Conservation (phyloP, 2,888 invertebrate genomes). For the Chaetogeoica ovagalla region DNA sequence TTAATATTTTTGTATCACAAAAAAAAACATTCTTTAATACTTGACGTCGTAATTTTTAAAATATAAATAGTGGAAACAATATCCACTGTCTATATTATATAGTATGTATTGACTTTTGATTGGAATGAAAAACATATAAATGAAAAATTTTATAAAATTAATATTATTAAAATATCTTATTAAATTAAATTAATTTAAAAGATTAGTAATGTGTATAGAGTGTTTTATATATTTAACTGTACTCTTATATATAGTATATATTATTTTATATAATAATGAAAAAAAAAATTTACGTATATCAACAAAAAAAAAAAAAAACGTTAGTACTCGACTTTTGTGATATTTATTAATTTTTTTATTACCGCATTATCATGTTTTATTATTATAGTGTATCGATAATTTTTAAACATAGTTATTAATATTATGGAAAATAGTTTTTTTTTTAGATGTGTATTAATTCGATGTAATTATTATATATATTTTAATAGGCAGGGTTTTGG, state of each 20-base stretch:
- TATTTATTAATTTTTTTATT: background rate
- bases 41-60: constrained; percentile 2
- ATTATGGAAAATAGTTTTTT: too few relatives aligned
- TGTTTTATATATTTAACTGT: background rate
- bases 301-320: background rate
- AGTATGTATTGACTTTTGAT: background rate
- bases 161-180: background rate
- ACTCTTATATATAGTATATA: too few relatives aligned
- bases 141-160: too few relatives aligned
- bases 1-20: too few relatives aligned
- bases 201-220: too few relatives aligned
- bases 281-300: background rate
- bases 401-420: too few relatives aligned
- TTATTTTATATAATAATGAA: too few relatives aligned
- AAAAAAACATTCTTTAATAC: background rate
- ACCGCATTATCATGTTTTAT: too few relatives aligned
- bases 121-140: background rate
- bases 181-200: background rate
- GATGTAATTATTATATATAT: too few relatives aligned
- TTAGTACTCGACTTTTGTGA: background rate
- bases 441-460: too few relatives aligned
- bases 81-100: background rate
- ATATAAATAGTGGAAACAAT: constrained; percentile 21
- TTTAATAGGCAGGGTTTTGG: too few relatives aligned
- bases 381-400: too few relatives aligned